Conservation (phyloP, 2,113 vertebrate species). For the Cinclus mexicanus region DNA sequence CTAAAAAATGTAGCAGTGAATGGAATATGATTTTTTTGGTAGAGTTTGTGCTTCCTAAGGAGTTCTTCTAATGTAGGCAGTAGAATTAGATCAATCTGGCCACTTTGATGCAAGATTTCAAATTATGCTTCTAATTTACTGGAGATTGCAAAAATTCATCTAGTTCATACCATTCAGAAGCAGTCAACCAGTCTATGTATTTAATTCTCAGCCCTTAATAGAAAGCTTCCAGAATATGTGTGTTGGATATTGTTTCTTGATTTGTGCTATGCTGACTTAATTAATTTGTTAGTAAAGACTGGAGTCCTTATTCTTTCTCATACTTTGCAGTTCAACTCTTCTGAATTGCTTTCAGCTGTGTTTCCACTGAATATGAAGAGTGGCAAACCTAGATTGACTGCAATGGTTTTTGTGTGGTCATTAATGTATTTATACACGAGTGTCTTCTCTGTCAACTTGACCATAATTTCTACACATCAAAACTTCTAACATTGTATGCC, state of each 20-base stretch:
- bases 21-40: background rate
- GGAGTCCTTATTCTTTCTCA: background rate
- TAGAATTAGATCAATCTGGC: background rate
- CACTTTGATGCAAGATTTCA: background rate
- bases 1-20: constrained; percentile 29
- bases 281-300: background rate
- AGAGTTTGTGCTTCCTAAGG: background rate
- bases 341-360: background rate
- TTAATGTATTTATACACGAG: background rate
- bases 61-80: background rate
- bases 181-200: background rate
- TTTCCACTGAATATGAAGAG: background rate
- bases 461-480: background rate
- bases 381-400: background rate
- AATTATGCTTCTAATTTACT: background rate
- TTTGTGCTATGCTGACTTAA: background rate
- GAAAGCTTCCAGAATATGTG: background rate
- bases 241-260: background rate
- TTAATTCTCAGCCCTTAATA: background rate
- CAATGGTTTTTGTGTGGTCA: background rate
- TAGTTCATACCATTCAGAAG: background rate
- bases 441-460: background rate
- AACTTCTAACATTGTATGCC: background rate
- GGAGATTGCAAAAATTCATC: background rate
- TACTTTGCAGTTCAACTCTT: background rate